Percentiles rank a stretch among this genome's conserved stretches.
Evolutionary conservation across 2,113 vertebrate species (phyloP).

Genomic region (Steatornis caripensis): DNA sequence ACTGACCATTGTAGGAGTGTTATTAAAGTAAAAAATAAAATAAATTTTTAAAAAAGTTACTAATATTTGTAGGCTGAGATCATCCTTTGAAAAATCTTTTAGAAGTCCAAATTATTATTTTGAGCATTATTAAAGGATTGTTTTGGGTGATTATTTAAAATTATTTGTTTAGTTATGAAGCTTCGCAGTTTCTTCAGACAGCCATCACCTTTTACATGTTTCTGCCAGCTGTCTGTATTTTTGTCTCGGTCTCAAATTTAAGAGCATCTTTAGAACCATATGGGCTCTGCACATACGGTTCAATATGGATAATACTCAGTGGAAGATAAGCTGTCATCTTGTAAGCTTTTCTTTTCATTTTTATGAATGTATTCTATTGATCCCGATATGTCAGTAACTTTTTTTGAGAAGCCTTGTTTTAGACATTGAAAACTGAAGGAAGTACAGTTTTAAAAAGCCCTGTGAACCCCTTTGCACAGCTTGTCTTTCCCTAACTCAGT

Average conservation of each 20-base stretch:
- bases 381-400: not conserved
- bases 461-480: not conserved
- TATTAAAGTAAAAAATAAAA: not conserved
- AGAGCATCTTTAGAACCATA: not conserved
- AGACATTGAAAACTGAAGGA: not conserved
- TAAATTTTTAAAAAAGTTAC: not conserved
- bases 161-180: not conserved
- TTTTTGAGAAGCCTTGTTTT: not conserved
- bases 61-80: not conserved
- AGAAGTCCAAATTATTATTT: not conserved
- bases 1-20: not conserved
- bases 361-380: not conserved
- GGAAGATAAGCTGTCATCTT: not conserved
- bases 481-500: not conserved
- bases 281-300: not conserved
- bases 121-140: not conserved
- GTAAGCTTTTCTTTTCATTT: not conserved
- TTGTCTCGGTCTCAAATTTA: not conserved
- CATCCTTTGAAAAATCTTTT: not conserved
- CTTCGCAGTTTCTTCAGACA: not conserved
- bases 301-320: not conserved
- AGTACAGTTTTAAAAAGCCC: not conserved
- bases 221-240: not conserved
- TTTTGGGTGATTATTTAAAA: not conserved
- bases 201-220: not conserved